These are phyloP conservation scores for Corynorhinus townsendii DNA, from an alignment of 2,113 vertebrate genomes.

Conservation along the genomic window DNA sequence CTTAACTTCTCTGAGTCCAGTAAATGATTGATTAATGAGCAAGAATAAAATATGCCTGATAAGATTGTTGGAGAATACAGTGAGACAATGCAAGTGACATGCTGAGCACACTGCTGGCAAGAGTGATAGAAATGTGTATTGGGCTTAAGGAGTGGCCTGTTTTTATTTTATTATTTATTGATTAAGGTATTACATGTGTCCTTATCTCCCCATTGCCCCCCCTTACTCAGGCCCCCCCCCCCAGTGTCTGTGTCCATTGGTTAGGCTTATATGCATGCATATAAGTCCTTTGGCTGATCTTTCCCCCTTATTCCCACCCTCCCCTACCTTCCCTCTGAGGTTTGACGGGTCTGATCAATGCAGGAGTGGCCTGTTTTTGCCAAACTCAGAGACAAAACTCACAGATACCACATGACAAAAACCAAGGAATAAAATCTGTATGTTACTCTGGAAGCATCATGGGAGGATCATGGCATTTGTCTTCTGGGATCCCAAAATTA, in stretches of 20 bases:
- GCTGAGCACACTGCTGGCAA: rapidly evolving
- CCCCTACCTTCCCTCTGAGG: no score
- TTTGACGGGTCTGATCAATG: no score
- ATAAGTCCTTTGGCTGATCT: no score
- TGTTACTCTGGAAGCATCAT: background rate
- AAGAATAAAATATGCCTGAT: background rate
- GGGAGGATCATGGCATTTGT: background rate
- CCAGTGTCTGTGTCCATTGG: no score
- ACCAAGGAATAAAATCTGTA: background rate
- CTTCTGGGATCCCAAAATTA: background rate
- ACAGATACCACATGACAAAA: background rate
- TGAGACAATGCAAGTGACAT: rapidly evolving
- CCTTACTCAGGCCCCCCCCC: no score
- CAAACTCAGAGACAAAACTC: background rate
- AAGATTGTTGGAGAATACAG: background rate
- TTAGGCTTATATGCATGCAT: no score
- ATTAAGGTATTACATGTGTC: no score
- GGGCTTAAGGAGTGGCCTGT: background rate
- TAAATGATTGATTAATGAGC: background rate
- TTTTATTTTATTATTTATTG: background rate
- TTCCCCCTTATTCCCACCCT: no score
- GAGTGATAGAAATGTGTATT: background rate
- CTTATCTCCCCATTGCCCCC: no score
- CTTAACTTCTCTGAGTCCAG: background rate
- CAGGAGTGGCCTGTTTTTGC: background rate